Conservation (phyloP, 2,113 vertebrate genomes). For the Corynorhinus townsendii region DNA sequence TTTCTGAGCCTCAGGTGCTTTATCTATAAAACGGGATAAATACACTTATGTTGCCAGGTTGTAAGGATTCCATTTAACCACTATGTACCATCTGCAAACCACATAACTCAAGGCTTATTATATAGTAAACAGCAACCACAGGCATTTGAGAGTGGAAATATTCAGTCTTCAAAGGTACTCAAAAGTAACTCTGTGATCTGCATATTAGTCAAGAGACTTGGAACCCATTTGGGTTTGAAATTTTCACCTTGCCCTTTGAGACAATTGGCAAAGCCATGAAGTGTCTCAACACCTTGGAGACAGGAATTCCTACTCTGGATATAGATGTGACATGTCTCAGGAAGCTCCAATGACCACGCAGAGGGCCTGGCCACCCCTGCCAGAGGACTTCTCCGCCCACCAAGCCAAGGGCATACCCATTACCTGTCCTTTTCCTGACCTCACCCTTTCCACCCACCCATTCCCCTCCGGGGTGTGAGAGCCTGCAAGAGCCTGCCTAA, state of each 20-base stretch:
- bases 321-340: conserved; percentile 7
- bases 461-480: not conserved
- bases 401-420: not conserved
- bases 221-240: not conserved
- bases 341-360: not conserved
- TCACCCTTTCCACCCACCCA: not conserved
- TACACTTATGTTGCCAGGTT: not conserved
- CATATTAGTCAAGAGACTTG: not conserved
- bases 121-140: not conserved
- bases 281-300: not conserved
- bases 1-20: not conserved
- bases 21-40: not conserved
- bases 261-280: not conserved
- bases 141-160: not conserved
- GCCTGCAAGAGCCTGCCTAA: conserved; percentile 48
- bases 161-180: not conserved
- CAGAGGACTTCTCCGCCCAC: not conserved
- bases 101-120: not conserved
- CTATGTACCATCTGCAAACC: not conserved
- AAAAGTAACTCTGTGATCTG: not conserved
- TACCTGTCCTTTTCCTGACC: conserved; percentile 51
- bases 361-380: not conserved
- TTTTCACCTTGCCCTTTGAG: conserved; percentile 34
- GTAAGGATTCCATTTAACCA: not conserved
- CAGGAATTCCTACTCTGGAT: conserved; percentile 37